phyloP scores from a whole-genome alignment of 2,797 vertebrate species.

The Lophius americanus region DNA sequence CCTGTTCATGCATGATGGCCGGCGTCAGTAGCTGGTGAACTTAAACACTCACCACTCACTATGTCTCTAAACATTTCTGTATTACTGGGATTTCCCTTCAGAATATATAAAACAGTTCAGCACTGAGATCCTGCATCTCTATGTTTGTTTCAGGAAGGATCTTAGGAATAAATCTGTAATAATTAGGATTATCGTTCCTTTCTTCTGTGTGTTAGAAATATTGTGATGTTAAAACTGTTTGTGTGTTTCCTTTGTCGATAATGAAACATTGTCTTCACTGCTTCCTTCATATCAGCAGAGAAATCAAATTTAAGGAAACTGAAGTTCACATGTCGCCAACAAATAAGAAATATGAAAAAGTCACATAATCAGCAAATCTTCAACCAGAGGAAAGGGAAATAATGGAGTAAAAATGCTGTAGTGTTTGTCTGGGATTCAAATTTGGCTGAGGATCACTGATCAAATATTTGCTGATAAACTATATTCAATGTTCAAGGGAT shows the following conservation, averaged over 20 bases:
- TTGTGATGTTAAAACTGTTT: neutral
- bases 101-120: neutral
- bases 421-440: conserved; percentile 40
- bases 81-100: neutral
- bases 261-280: neutral
- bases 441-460: conserved; percentile 14
- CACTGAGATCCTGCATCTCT: neutral
- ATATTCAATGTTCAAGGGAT: conserved; percentile 15
- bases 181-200: neutral
- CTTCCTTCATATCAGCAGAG: neutral
- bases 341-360: neutral
- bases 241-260: neutral
- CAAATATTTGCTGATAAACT: conserved; percentile 36
- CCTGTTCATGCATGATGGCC: too few relatives aligned
- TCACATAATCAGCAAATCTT: conserved; percentile 14
- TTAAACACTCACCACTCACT: too few relatives aligned
- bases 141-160: too few relatives aligned
- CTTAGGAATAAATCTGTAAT: too few relatives aligned
- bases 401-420: conserved; percentile 33
- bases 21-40: too few relatives aligned
- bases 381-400: conserved; percentile 30
- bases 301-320: neutral
- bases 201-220: neutral
- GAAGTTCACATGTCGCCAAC: neutral
- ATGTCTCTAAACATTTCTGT: too few relatives aligned